Evolutionary conservation across 2,113 vertebrate genomes (phyloP).

Genomic region (Melierax canorus): DNA sequence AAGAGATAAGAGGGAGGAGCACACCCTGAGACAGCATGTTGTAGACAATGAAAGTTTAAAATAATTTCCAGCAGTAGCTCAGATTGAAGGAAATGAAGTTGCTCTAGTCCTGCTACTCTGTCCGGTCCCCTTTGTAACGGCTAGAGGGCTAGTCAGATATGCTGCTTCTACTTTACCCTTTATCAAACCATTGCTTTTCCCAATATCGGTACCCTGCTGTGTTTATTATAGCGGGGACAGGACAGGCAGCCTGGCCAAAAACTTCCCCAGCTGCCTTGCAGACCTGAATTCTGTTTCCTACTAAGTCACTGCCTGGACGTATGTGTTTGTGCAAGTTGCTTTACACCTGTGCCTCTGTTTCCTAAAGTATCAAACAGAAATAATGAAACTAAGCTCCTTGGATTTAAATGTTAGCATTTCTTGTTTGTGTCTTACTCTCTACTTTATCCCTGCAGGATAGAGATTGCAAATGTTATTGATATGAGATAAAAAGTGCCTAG

Average conservation of each 20-base stretch:
- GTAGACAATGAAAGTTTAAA: not conserved
- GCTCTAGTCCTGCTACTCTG: not conserved
- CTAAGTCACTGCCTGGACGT: not conserved
- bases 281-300: not conserved
- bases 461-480: slow-evolving; percentile 50
- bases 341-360: not conserved
- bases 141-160: not conserved
- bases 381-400: not conserved
- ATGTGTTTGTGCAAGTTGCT: not conserved
- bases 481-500: slow-evolving; percentile 20
- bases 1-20: slow-evolving; percentile 21
- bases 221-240: not conserved
- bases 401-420: not conserved
- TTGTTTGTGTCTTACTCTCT: slow-evolving; percentile 10
- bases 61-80: not conserved
- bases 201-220: fast-evolving
- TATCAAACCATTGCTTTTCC: not conserved
- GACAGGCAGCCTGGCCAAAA: not conserved
- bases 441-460: not conserved
- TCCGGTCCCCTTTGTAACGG: not conserved
- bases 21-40: not conserved
- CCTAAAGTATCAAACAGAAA: not conserved
- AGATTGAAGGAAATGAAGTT: not conserved
- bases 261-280: not conserved
- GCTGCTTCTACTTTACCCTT: not conserved